Conservation (phyloP, 1,140 invertebrate species). For the Drosophila ohnishii region DNA sequence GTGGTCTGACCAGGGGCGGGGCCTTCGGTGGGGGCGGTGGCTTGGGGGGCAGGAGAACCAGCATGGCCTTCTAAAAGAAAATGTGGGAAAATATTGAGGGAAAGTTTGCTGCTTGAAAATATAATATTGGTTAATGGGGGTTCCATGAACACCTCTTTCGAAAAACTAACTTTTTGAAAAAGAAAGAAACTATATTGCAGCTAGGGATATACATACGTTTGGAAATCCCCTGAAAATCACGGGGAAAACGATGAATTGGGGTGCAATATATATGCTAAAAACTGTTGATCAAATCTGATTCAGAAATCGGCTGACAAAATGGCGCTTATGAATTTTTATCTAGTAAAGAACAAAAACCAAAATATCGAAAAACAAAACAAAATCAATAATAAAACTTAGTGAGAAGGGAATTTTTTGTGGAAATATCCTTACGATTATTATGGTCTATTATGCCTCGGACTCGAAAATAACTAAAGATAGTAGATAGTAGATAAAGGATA, state of each 20-base stretch:
- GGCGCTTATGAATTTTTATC: constrained; percentile 72
- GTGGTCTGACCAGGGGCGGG: constrained; percentile 68
- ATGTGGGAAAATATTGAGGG: neutral
- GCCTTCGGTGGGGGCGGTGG: constrained; percentile 56
- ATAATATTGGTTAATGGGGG: neutral
- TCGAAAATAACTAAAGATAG: constrained; percentile 48
- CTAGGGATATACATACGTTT: neutral
- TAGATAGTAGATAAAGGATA: constrained; percentile 32
- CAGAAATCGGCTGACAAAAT: constrained; percentile 67
- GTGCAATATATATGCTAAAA: constrained; percentile 23
- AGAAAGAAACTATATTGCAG: neutral
- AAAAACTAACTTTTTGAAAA: neutral
- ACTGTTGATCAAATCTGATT: constrained; percentile 39
- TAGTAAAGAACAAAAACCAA: constrained; percentile 18
- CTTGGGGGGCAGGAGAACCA: constrained; percentile 69
- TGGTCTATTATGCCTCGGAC: constrained; percentile 37
- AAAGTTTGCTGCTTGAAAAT: neutral
- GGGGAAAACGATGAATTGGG: neutral
- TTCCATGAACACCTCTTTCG: neutral
- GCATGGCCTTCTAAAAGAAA: constrained; percentile 78
- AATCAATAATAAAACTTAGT: constrained; percentile 34
- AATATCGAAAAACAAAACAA: constrained; percentile 5
- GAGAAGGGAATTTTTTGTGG: constrained; percentile 52
- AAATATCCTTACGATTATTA: constrained; percentile 48
- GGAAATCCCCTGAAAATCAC: no score